phyloP scores from a whole-genome alignment of 2,888 invertebrate species.

The Platycheirus albimanus region DNA sequence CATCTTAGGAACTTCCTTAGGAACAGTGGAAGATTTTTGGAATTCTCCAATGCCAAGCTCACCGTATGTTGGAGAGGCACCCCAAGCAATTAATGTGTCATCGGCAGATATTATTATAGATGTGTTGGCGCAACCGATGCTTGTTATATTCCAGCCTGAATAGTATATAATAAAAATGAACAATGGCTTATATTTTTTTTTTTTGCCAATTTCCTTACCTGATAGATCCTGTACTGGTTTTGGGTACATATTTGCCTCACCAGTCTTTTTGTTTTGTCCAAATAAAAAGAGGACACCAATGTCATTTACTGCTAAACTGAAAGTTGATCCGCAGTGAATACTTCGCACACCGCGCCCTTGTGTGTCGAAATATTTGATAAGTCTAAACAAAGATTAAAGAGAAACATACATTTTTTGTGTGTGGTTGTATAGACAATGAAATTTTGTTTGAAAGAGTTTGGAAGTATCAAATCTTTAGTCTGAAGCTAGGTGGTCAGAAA shows the following conservation, averaged over 20 bases:
- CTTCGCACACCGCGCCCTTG: conserved; percentile 92
- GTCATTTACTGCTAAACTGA: conserved; percentile 93
- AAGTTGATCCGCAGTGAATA: conserved; percentile 93
- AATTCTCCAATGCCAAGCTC: conserved; percentile 96
- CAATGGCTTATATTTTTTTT: background rate
- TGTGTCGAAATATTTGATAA: conserved; percentile 94
- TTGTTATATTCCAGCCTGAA: conserved; percentile 93
- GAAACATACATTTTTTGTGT: background rate
- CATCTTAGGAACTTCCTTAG: conserved; percentile 92
- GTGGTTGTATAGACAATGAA: too few species aligned
- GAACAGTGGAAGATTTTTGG: conserved; percentile 92
- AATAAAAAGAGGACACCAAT: conserved; percentile 90
- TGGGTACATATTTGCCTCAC: conserved; percentile 98
- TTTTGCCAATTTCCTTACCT: conserved; percentile 80
- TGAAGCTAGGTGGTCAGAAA: too few species aligned
- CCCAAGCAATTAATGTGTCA: conserved; percentile 95
- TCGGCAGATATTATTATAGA: conserved; percentile 95
- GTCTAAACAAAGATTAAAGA: conserved; percentile 80
- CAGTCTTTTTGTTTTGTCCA: conserved; percentile 95
- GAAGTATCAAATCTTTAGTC: too few species aligned
- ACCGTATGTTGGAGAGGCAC: conserved; percentile 96
- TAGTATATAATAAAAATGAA: background rate
- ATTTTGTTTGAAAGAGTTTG: too few species aligned
- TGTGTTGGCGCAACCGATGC: conserved; percentile 92
- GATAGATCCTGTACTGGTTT: conserved; percentile 96